Conservation (phyloP, 2,113 vertebrate genomes). For the Carettochelys insculpta region DNA sequence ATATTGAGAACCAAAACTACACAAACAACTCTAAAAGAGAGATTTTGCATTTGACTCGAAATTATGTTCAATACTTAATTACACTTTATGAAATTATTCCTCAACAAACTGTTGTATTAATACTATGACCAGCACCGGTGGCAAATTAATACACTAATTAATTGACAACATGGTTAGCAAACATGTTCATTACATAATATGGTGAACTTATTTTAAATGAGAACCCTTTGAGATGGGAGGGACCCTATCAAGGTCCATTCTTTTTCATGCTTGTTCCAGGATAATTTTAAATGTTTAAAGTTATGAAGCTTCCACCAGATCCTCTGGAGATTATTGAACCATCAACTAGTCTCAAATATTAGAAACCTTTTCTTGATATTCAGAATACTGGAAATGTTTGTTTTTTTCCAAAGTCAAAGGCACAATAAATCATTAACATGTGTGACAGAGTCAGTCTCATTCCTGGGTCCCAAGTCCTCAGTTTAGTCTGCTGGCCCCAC, state of each 20-base stretch:
- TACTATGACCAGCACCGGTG: neutral
- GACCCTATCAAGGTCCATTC: neutral
- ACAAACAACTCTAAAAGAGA: neutral
- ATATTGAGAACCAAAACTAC: neutral
- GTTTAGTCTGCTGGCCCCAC: too few species aligned
- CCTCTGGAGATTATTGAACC: conserved; percentile 53
- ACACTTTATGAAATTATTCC: neutral
- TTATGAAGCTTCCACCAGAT: conserved; percentile 5
- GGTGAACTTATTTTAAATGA: neutral
- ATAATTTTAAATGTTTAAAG: conserved; percentile 32
- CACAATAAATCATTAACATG: neutral
- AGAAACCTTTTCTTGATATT: conserved; percentile 59
- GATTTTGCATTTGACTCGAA: neutral
- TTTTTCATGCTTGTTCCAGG: neutral
- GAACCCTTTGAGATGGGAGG: neutral
- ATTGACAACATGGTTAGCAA: neutral
- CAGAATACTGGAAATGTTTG: conserved; percentile 40
- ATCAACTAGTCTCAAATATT: conserved; percentile 51
- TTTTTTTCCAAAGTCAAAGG: neutral
- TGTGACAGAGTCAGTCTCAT: too few species aligned
- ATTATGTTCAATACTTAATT: neutral
- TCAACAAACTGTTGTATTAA: neutral
- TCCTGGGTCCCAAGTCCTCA: too few species aligned
- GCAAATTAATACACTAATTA: conserved; percentile 9
- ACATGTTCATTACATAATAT: neutral